phyloP scores from a whole-genome alignment of 2,888 invertebrate genomes.

The Serrognathus titanus region DNA sequence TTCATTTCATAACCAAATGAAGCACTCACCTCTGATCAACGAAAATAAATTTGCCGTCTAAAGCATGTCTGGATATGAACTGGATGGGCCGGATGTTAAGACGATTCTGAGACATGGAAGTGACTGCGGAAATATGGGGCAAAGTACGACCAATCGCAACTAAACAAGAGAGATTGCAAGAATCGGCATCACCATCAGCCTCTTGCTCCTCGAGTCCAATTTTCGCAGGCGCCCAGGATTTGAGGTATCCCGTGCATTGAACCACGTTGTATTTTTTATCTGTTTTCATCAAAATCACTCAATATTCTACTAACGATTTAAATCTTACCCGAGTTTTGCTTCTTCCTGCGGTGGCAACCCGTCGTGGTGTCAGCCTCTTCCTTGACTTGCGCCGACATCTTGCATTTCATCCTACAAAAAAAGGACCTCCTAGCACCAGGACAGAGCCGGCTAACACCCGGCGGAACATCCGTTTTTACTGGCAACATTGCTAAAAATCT shows the following conservation, averaged over 20 bases:
- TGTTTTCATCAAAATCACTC: slow-evolving; percentile 31
- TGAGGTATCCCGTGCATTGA: slow-evolving; percentile 90
- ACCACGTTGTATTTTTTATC: slow-evolving; percentile 86
- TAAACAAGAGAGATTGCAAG: slow-evolving; percentile 76
- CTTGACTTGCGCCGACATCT: slow-evolving; percentile 62
- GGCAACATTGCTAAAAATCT: slow-evolving; percentile 77
- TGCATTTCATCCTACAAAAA: slow-evolving; percentile 90
- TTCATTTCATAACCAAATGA: background rate
- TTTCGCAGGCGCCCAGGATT: slow-evolving; percentile 85
- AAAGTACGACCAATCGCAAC: slow-evolving; percentile 82
- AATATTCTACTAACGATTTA: too few species aligned
- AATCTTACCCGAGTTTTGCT: slow-evolving; percentile 51
- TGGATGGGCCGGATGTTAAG: slow-evolving; percentile 62
- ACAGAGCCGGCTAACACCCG: slow-evolving; percentile 70
- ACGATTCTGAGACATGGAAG: slow-evolving; percentile 38
- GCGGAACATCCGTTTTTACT: slow-evolving; percentile 79
- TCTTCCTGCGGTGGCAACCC: slow-evolving; percentile 66
- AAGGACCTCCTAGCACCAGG: slow-evolving; percentile 89
- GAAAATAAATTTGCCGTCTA: slow-evolving; percentile 89
- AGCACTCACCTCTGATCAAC: slow-evolving; percentile 79
- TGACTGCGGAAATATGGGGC: slow-evolving; percentile 55
- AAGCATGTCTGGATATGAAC: slow-evolving; percentile 80
- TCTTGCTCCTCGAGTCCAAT: slow-evolving; percentile 67
- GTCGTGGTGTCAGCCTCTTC: slow-evolving; percentile 66
- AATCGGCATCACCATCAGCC: slow-evolving; percentile 57